phyloP scores from a whole-genome alignment of 2,113 vertebrate genomes.

The Gymnocephalus cernua region DNA sequence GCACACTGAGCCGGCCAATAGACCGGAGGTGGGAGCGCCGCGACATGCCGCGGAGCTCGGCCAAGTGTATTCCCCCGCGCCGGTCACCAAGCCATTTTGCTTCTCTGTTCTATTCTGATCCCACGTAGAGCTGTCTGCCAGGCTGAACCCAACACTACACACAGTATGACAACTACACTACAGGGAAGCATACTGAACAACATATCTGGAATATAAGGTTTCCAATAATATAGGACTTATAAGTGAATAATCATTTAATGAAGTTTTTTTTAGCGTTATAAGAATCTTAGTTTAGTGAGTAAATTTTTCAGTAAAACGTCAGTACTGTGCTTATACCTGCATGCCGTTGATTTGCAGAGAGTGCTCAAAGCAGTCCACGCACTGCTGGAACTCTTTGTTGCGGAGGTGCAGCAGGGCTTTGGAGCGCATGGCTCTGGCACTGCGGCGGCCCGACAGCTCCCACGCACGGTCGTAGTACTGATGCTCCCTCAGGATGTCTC shows the following conservation, averaged over 20 bases:
- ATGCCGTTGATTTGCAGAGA: constrained; percentile 92
- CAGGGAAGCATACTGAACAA: background rate
- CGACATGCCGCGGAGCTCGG: too few relatives aligned
- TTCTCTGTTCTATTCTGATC: too few relatives aligned
- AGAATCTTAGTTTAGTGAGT: background rate
- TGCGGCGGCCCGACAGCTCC: constrained; percentile 92
- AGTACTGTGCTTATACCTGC: constrained; percentile 85
- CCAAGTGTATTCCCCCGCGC: too few relatives aligned
- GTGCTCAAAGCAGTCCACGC: constrained; percentile 92
- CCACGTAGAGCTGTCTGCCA: too few relatives aligned
- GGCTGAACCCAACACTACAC: too few relatives aligned
- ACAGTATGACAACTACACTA: too few relatives aligned
- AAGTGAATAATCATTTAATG: background rate
- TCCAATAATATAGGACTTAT: background rate
- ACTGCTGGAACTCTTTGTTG: constrained; percentile 87
- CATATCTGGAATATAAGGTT: background rate
- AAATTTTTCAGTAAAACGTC: background rate
- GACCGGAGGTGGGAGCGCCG: too few relatives aligned
- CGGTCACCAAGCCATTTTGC: too few relatives aligned
- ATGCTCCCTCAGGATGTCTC: constrained; percentile 92
- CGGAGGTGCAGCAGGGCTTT: constrained; percentile 94
- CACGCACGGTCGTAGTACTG: constrained; percentile 93
- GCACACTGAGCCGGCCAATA: too few relatives aligned
- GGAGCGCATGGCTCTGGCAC: constrained; percentile 93
- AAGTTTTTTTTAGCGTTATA: background rate